Percentiles rank a stretch among this genome's conserved stretches.
These are phyloP conservation scores for Platalea minor DNA, from an alignment of 2,797 vertebrate genomes.

Conservation along the genomic window DNA sequence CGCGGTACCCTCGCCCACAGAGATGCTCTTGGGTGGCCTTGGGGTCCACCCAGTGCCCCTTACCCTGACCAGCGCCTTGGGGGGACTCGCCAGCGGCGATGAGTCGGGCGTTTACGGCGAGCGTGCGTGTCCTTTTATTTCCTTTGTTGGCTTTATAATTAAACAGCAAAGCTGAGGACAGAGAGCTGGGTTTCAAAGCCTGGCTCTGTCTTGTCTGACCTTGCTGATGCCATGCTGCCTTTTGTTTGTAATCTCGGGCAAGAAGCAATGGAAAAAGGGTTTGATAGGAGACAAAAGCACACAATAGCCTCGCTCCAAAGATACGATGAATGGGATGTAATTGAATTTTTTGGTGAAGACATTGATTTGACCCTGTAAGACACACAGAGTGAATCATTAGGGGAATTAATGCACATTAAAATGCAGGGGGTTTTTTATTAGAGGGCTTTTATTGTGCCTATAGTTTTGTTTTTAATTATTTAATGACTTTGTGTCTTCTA, in stretches of 20 bases:
- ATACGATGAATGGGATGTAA: conserved; percentile 80
- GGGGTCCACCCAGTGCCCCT: background rate
- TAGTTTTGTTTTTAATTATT: conserved; percentile 81
- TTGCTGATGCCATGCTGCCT: conserved; percentile 65
- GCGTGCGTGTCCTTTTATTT: rapidly evolving
- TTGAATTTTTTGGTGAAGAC: conserved; percentile 78
- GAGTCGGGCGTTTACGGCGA: rapidly evolving
- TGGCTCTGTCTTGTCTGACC: conserved; percentile 53
- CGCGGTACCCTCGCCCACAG: no score
- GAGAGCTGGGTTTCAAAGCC: background rate
- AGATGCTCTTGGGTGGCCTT: background rate
- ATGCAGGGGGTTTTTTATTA: conserved; percentile 56
- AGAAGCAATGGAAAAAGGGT: conserved; percentile 66
- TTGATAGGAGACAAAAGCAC: conserved; percentile 86
- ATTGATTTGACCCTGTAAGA: conserved; percentile 82
- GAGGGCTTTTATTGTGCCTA: conserved; percentile 73
- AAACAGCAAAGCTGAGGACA: background rate
- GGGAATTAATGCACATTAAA: conserved; percentile 77
- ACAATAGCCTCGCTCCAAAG: conserved; percentile 79
- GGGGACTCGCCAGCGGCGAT: rapidly evolving
- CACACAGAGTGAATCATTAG: conserved; percentile 73
- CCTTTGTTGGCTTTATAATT: rapidly evolving
- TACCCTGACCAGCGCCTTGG: rapidly evolving
- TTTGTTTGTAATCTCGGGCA: conserved; percentile 71
- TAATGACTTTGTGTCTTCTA: conserved; percentile 78